A percentile compares a stretch with the other conserved stretches of the same genome.
phyloP scores from a whole-genome alignment of 2,888 invertebrate genomes.

The Cephus pygmeus region DNA sequence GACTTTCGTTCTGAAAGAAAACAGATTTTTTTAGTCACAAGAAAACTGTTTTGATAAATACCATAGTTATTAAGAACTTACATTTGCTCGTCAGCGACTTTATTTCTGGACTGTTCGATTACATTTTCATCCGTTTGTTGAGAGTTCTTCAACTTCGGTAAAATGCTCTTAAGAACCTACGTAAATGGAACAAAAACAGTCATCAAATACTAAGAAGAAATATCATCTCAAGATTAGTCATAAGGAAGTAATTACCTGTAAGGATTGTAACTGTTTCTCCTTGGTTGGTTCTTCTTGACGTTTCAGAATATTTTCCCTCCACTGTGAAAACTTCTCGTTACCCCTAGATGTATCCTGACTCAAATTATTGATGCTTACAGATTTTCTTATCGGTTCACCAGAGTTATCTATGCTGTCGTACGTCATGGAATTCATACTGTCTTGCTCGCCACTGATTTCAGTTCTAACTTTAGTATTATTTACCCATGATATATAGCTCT shows the following conservation, averaged over 20 bases:
- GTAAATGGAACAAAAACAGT: background rate
- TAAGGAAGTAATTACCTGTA: conserved; percentile 44
- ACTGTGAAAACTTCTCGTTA: conserved; percentile 57
- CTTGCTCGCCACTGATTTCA: background rate
- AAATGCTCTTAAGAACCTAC: conserved; percentile 61
- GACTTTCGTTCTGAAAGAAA: too few relatives aligned
- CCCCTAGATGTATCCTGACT: conserved; percentile 38
- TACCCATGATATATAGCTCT: conserved; percentile 51
- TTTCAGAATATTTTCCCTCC: conserved; percentile 55
- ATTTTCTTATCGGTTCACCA: conserved; percentile 32
- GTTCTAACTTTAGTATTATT: conserved; percentile 36
- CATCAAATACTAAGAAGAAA: background rate
- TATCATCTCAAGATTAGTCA: background rate
- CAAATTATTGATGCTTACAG: conserved; percentile 50
- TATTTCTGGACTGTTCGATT: conserved; percentile 18
- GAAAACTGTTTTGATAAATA: too few relatives aligned
- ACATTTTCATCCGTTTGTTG: conserved; percentile 56
- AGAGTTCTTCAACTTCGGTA: conserved; percentile 58
- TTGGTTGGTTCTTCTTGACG: conserved; percentile 52
- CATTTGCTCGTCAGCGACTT: background rate
- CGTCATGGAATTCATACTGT: background rate
- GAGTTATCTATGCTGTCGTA: conserved; percentile 7
- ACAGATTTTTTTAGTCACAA: too few relatives aligned
- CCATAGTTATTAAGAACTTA: background rate
- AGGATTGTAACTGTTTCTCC: conserved; percentile 58